Evolutionary conservation across 2,888 invertebrate species (phyloP), one percentile per base, ranked within the genome.

Genomic region (Aphodius granarius): DNA sequence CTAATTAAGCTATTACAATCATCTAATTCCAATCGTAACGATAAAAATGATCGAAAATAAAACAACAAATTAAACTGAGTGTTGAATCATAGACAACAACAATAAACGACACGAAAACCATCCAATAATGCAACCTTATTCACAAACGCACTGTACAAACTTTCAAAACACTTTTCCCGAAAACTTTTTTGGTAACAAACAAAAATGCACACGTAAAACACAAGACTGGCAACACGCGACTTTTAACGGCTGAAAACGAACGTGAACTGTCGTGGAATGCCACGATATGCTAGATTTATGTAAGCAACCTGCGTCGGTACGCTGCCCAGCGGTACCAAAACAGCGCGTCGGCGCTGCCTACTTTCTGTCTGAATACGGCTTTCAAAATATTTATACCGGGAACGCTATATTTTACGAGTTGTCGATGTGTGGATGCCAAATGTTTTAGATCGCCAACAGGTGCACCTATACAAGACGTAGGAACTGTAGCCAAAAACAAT

Each of bases 281-380:
- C 22, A 19, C 68, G 68, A 68, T 20, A 68, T 21, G 22, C 20
- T 5, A n/a, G 20, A 68, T 68, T 68, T 68, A 68, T 68, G 68
- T 68, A 68, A 68, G 68, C 43, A 43, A 43, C 22, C 68, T 22
- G 68, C 68, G 68, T n/a, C 68, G 68, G 21, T 68, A 68, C 21
- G 21, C n/a, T 20, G 68, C 6, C 68, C 68, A 68, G 68, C 20
- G 68, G 20, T 68, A 21, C 68, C 20, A 68, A 68, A 68, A 68
- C 68, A n/a, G n/a, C n/a, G n/a, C n/a, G 65, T 5, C 64, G 64
- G n/a, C 2, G 43, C 43, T 43, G 43, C 43, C 43, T 43, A 43
- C 43, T 43, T 43, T 43, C 43, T 43, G 43, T 13, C 43, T 43
- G 43, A 43, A 43, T 43, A 43, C 43, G 43, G 43, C 43, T 43